Evolutionary conservation across 2,888 invertebrate species (phyloP).

Genomic region (Idaea straminata): DNA sequence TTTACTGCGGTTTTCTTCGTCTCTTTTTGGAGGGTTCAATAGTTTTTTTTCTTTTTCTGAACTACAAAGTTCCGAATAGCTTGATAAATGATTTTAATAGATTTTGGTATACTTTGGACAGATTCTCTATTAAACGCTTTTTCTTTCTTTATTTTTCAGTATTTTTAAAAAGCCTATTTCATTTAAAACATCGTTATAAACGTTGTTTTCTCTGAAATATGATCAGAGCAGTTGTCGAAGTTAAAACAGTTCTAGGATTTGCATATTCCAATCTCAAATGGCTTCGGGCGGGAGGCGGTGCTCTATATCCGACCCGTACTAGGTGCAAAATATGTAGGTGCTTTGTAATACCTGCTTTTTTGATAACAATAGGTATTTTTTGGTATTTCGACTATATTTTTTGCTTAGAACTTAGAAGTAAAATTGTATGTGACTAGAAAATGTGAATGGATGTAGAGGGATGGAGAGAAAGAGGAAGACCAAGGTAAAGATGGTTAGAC

Average conservation of each 20-base stretch:
- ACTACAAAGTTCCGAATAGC: not conserved
- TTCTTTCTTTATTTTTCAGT: too few relatives aligned
- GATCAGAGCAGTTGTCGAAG: slow-evolving; percentile 70
- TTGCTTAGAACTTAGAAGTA: too few relatives aligned
- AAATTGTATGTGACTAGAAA: not conserved
- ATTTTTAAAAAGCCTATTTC: not conserved
- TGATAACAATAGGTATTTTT: not conserved
- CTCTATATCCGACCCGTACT: slow-evolving; percentile 22
- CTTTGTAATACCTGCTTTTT: not conserved
- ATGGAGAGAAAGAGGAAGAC: too few relatives aligned
- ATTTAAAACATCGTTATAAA: slow-evolving; percentile 1
- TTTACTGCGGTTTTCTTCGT: too few relatives aligned
- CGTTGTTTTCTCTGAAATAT: slow-evolving; percentile 38
- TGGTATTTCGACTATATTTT: not conserved
- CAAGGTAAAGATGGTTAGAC: too few relatives aligned
- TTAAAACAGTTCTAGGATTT: slow-evolving; percentile 70
- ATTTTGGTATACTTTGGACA: not conserved
- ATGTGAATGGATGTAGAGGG: not conserved
- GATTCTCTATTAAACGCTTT: too few relatives aligned
- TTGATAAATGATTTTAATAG: not conserved
- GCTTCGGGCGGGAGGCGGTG: slow-evolving; percentile 42
- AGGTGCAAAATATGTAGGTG: slow-evolving; percentile 15
- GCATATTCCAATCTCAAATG: slow-evolving; percentile 75
- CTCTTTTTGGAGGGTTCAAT: too few relatives aligned
- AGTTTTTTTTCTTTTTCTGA: not conserved